Base-by-base conservation (phyloP, 1,140 invertebrate species). In the Formica selysi region DNA sequence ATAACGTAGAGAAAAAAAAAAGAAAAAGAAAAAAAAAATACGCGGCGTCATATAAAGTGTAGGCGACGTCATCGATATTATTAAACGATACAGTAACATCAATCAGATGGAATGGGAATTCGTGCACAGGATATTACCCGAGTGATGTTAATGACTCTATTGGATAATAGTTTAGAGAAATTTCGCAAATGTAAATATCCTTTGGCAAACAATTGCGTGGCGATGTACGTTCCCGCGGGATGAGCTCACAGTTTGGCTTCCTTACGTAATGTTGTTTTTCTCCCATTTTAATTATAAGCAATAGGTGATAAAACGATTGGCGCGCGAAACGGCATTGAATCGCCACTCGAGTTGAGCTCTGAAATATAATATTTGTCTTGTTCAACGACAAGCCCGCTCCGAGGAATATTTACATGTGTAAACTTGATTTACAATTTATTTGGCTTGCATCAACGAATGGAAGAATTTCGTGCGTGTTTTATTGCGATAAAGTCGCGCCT, bases 401-500 rank as follows among this genome's bases (percentile, higher is more conserved):
- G 78, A 22, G 32, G 68, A 61, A 83, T 83, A 74, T 83, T 83
- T 83, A 83, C 79, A 83, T 83, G 79, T 73, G 79, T 54, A 83
- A 83, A 83, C 54, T 83, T 83, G 79, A 83, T 83, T 83, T 83
- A 83, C 79, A 83, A 83, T 83, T 83, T 83, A 83, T 83, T 83
- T 83, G 79, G 79, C 38, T 62, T 73, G 51, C 48, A 79, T 32
- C 38, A 62, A 61, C 54, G 79, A 83, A 70, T 83, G 79, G 54
- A 83, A 62, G 68, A 83, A 83, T 73, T 83, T 62, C 68, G 71
- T 57, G 54, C 79, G 79, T 83, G 68, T 83, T 83, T 83, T 83
- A 70, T 83, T 74, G 68, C 79, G 79, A 83, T 83, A 83, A 83
- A 74, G 79, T 83, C 79, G 38, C 79, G 36, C 44, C 64, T 19